Evolutionary conservation across 1,140 invertebrate genomes (phyloP), one percentile per base, ranked within the genome.

Genomic region (Musca domestica): DNA sequence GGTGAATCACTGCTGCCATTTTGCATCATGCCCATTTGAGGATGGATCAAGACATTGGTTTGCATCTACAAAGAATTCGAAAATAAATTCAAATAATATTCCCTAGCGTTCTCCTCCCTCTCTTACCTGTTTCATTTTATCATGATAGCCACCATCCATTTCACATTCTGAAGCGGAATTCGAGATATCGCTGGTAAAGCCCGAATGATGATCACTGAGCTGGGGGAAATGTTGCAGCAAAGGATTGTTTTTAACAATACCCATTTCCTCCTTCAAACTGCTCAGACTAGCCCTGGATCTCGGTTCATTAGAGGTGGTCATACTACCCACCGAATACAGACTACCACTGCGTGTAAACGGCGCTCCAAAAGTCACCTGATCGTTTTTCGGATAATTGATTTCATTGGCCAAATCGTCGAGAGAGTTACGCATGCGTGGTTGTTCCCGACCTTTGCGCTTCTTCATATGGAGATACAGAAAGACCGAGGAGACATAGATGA

Each of bases 401-500:
- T 81, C 75, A 22, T 79, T 79, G 10, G 67, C 71, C 56, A 75
- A 61, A 65, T 81, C 78, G 20, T 76, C 74, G 5, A 75, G 61
- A 0, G 76, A 74, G 63, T 72, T 78, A 27, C 80, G 76, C 0
- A 73, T 77, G 27, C 68, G 74, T 47, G 68, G 75, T n/a, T 72
- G 81, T 69, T 67, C 74, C 65, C 67, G 71, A 63, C 56, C 72
- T 66, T 82, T 81, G 20, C 84, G 79, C 74, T 85, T 86, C 70
- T 88, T 86, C 58, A 91, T 87, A 72, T 92, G 90, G 7, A 95
- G 77, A 74, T 93, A 95, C 0, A 94, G 83, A 20, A 92, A 89
- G 5, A 95, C 89, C 14, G 92, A 93, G 0, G 91, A 89, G 2
- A 94, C 88, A 73, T 95, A 95, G 71, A 93, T 91, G 14, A 95